Base-by-base conservation (phyloP, 2,888 invertebrate species). In the Exocentrus adspersus region DNA sequence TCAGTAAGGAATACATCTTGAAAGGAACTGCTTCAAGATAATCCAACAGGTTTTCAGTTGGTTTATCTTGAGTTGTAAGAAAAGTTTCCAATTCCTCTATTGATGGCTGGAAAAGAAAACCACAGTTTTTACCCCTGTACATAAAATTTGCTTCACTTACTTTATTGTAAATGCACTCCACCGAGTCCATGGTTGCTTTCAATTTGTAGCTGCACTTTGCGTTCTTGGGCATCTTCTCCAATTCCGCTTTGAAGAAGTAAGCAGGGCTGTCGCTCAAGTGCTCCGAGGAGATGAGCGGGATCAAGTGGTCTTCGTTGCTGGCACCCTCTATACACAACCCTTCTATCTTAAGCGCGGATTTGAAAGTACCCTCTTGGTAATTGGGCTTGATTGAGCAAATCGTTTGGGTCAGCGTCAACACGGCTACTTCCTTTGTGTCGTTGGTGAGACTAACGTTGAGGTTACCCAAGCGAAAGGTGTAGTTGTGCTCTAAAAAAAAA, bases 161-260 rank as follows among this genome's bases (percentile, higher is more conserved):
- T 87, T 92, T 90, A 76, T 93, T 87, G 81, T 93, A 93, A 10
- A 90, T 86, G 46, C 92, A 82, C 82, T 93, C 93, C 16, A 93
- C 84, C 0, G 92, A 89, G 78, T 93, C 92, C 77, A 93, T 82
- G 60, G 87, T 84, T 54, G 90, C 85, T 59, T 86, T 87, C 1
- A 93, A 79, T 9, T 89, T 90, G 17, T 73, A 68, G 74, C 90
- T 89, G 19, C 89, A 89, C 62, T 89, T 87, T 4, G 86, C 85
- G 69, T 86, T 87, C 5, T 85, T 79, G 0, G 91, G 90, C 75
- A 90, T 88, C 77, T 88, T 88, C 78, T 93, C 92, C 69, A 92
- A 86, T 78, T 93, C 92, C 24, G 92, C 78, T 0, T 91, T 88
- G 65, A 94, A 85, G 62, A 92, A 87, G 78, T 91, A 91, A 14